phyloP scores from a whole-genome alignment of 2,888 invertebrate species.

The Chymomyza procnemis region DNA sequence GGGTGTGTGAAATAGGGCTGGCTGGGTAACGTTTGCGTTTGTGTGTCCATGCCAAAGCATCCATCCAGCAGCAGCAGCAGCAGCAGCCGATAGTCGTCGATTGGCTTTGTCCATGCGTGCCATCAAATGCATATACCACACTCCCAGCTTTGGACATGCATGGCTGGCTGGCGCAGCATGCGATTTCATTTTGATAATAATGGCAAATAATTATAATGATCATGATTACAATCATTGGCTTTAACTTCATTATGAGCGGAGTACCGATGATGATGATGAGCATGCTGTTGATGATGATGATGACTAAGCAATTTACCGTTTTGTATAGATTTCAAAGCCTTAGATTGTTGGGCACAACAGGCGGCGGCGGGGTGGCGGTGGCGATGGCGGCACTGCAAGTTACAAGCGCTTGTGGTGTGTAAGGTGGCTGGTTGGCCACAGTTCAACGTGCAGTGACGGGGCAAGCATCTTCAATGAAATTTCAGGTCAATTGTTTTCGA shows the following conservation, averaged over 20 bases:
- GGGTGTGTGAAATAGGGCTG: constrained; percentile 67
- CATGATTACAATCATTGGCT: constrained; percentile 69
- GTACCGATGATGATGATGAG: constrained; percentile 34
- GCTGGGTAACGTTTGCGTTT: neutral
- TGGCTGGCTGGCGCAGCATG: constrained; percentile 42
- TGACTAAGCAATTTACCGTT: constrained; percentile 73
- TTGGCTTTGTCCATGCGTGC: constrained; percentile 36
- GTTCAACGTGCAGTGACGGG: constrained; percentile 33
- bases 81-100: neutral
- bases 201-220: constrained; percentile 73
- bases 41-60: neutral
- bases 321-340: constrained; percentile 57
- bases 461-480: constrained; percentile 69
- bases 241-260: constrained; percentile 2
- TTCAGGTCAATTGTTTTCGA: constrained; percentile 72
- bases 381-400: constrained; percentile 5
- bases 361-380: neutral
- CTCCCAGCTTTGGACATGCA: constrained; percentile 25
- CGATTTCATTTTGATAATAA: constrained; percentile 74
- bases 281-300: constrained; percentile 38
- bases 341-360: constrained; percentile 12
- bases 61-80: neutral
- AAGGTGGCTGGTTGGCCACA: constrained; percentile 39
- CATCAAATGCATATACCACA: neutral
- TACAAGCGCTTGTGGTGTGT: constrained; percentile 9